A percentile compares a stretch with the other conserved stretches of the same genome.
Evolutionary conservation across 2,113 vertebrate species (phyloP).

Genomic region (Barbus barbus): DNA sequence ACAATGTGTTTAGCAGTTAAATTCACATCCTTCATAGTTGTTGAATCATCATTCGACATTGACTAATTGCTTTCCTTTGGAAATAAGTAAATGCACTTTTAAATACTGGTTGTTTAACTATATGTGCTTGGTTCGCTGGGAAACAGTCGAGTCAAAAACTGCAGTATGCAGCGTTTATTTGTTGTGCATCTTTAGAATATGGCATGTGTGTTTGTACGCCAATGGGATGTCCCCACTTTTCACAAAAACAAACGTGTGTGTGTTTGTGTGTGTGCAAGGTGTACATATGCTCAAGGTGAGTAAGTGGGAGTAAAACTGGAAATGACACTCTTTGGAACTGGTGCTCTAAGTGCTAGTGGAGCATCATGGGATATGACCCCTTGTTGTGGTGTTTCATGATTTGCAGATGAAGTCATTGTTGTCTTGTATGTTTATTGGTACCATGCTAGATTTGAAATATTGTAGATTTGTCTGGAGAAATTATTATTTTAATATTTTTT

Average conservation of each 20-base stretch:
- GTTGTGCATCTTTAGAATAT: not conserved
- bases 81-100: not conserved
- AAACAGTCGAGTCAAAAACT: not conserved
- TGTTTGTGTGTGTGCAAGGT: not conserved
- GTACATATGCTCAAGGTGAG: not conserved
- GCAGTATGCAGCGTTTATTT: not conserved
- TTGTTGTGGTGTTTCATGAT: not conserved
- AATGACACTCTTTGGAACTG: slow-evolving; percentile 22
- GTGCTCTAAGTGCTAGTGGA: not conserved
- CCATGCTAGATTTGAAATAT: not conserved
- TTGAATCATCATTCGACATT: not conserved
- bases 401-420: not conserved
- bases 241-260: too few relatives aligned
- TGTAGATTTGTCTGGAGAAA: too few relatives aligned
- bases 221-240: too few relatives aligned
- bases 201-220: not conserved
- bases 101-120: not conserved
- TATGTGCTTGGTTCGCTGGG: not conserved
- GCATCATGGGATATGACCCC: not conserved
- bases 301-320: slow-evolving; percentile 12
- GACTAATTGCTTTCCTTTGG: not conserved
- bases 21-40: not conserved
- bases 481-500: not conserved
- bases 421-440: not conserved
- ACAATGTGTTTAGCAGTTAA: too few relatives aligned